Conservation (phyloP, 37 sponge, comb jelly and placozoan genomes). For the Sycon ciliatum region DNA sequence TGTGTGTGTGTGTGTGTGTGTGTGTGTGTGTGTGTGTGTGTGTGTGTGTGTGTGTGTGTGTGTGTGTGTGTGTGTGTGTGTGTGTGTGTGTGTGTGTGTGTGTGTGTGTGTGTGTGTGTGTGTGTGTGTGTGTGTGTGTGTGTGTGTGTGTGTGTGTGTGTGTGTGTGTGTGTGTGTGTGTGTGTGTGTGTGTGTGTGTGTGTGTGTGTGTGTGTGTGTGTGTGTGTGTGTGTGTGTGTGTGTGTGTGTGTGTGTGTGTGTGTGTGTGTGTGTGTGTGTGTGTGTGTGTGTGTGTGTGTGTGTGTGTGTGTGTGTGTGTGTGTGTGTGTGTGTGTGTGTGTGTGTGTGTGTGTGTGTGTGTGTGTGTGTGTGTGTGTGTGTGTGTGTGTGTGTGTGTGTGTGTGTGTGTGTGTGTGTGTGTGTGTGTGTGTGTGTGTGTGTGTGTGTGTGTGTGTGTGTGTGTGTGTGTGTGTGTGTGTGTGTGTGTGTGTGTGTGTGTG, state of each 20-base stretch:
- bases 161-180: neutral
- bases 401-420: slow-evolving; percentile 5
- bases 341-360: slow-evolving; percentile 5
- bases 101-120: slow-evolving; percentile 5
- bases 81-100: neutral
- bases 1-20: neutral
- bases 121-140: slow-evolving; percentile 5
- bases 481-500: slow-evolving; percentile 5
- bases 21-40: neutral
- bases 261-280: slow-evolving; percentile 5
- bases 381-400: neutral
- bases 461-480: neutral
- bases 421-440: slow-evolving; percentile 5
- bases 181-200: slow-evolving; percentile 5
- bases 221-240: slow-evolving; percentile 5
- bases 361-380: slow-evolving; percentile 5
- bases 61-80: slow-evolving; percentile 5
- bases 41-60: slow-evolving; percentile 5
- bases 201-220: slow-evolving; percentile 5
- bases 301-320: neutral
- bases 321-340: slow-evolving; percentile 5
- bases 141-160: slow-evolving; percentile 5
- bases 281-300: slow-evolving; percentile 5
- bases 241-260: neutral
- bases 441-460: slow-evolving; percentile 5